Base-by-base conservation (phyloP, 2,888 invertebrate genomes). In the Itoplectis maculator region DNA sequence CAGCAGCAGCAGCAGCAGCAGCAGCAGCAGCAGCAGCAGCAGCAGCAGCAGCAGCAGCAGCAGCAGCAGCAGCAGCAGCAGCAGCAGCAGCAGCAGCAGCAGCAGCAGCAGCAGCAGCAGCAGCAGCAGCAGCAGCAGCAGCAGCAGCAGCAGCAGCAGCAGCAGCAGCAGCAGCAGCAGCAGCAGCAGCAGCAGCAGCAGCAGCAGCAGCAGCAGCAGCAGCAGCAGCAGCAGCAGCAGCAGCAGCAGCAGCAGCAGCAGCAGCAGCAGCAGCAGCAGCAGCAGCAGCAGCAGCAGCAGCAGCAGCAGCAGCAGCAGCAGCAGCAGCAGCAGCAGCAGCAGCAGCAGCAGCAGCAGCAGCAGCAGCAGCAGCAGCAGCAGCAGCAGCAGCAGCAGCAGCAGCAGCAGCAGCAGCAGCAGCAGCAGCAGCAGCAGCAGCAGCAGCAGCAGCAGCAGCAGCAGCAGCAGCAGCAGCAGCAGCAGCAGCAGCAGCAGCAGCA, bases 11-110 rank as follows among this genome's bases (percentile, higher is more conserved):
- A 2, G 29, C 29, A 5, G 29, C 29, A 29, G n/a, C n/a, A 76
- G 35, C 29, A 78, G 74, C 82, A 2, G 29, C 29, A 5, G 29
- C 29, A 29, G n/a, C n/a, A 76, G 35, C 29, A 78, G 74, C 82
- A 2, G 29, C 29, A 5, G 29, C 29, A 29, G n/a, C n/a, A 76
- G 35, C 29, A 78, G 74, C 82, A 2, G 29, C 29, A 5, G 29
- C 29, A 29, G n/a, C n/a, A 76, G 35, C 29, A 78, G 74, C 82
- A 2, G 29, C 29, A 5, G 29, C 29, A 29, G n/a, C n/a, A 76
- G 35, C 29, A 78, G 74, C 82, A 2, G 29, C 29, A 5, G 29
- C 29, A 29, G n/a, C n/a, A 76, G 35, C 29, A 78, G 74, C 82
- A 2, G 29, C 29, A 5, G 29, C 29, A 29, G n/a, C n/a, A 76